Evolutionary conservation across 2,113 vertebrate species (phyloP).

Genomic region (Hippocampus comes): DNA sequence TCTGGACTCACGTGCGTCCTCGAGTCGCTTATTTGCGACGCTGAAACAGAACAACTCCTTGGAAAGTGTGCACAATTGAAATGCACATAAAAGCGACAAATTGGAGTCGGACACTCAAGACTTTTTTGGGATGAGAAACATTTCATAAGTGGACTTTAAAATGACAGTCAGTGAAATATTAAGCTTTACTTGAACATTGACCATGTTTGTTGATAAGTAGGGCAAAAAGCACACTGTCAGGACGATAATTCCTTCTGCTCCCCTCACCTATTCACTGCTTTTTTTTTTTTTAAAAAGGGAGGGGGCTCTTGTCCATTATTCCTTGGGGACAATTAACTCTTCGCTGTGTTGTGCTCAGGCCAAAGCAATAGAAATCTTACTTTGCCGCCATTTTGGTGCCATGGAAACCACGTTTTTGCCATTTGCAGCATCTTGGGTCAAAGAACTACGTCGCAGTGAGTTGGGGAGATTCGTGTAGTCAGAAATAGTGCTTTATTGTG

Average conservation of each 20-base stretch:
- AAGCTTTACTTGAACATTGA: too few relatives aligned
- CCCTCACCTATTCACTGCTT: too few relatives aligned
- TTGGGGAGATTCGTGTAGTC: not conserved
- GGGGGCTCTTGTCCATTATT: too few relatives aligned
- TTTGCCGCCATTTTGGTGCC: too few relatives aligned
- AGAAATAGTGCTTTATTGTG: not conserved
- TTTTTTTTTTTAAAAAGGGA: too few relatives aligned
- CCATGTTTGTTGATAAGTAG: too few relatives aligned
- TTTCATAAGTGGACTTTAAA: not conserved
- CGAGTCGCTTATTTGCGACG: not conserved
- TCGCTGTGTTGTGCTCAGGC: too few relatives aligned
- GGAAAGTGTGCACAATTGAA: not conserved
- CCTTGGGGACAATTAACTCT: too few relatives aligned
- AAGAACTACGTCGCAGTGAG: not conserved
- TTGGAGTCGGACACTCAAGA: not conserved
- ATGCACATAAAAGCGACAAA: not conserved
- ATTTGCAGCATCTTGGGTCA: not conserved
- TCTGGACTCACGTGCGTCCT: not conserved
- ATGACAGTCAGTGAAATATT: not conserved
- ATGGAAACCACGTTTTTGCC: too few relatives aligned
- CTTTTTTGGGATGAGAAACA: not conserved
- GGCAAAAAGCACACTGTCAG: too few relatives aligned
- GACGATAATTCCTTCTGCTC: too few relatives aligned
- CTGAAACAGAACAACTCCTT: not conserved
- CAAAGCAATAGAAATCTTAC: not conserved